Percentiles rank a stretch among this genome's conserved stretches.
Evolutionary conservation across 2,888 invertebrate species (phyloP).

Genomic region (Brassicogethes aeneus): DNA sequence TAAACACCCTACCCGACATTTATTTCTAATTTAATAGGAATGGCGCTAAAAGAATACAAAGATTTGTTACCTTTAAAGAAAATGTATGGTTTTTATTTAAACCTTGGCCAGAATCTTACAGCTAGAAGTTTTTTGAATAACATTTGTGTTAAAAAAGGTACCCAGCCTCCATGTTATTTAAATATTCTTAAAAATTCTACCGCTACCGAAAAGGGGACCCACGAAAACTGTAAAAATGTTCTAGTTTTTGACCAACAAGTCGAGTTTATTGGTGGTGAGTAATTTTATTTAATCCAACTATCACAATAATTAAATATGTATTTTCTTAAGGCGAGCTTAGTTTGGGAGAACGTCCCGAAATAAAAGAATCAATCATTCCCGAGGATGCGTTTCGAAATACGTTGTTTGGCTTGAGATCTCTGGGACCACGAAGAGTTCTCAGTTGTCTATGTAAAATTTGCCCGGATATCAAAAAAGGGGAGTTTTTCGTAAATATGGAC

Average conservation of each 20-base stretch:
- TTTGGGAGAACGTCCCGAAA: not conserved
- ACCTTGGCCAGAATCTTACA: constrained; percentile 28
- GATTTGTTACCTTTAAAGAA: constrained; percentile 26
- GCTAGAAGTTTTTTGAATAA: constrained; percentile 23
- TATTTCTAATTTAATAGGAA: constrained; percentile 19
- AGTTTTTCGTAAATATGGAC: constrained; percentile 42
- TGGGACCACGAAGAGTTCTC: constrained; percentile 31
- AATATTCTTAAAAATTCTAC: not conserved
- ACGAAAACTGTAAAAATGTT: too few species aligned
- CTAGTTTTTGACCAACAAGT: too few species aligned
- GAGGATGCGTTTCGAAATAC: constrained; percentile 16
- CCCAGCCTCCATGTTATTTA: constrained; percentile 18
- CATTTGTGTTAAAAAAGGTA: constrained; percentile 17
- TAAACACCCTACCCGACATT: too few species aligned
- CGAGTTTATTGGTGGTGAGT: too few species aligned
- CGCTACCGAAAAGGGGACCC: too few species aligned
- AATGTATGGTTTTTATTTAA: constrained; percentile 26
- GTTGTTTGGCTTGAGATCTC: constrained; percentile 26
- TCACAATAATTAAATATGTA: too few species aligned
- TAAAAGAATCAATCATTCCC: not conserved
- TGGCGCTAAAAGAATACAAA: constrained; percentile 20
- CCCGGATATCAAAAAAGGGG: constrained; percentile 38
- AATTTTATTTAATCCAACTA: too few species aligned
- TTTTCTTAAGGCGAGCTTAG: not conserved
- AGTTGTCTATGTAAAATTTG: constrained; percentile 39